phyloP scores from a whole-genome alignment of 1,140 invertebrate genomes.

The Luehdorfia chinensis region DNA sequence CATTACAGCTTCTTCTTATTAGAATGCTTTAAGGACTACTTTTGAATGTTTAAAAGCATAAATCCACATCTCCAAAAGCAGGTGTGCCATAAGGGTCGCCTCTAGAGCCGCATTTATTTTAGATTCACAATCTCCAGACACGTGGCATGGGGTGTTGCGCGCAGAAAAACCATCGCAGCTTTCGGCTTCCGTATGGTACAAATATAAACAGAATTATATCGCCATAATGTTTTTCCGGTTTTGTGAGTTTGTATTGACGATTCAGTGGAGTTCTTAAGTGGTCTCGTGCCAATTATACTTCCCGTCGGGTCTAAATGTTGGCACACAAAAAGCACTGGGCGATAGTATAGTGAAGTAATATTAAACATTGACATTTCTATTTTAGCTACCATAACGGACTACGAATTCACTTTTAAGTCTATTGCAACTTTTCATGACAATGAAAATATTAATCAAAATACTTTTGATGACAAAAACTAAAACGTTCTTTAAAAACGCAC shows the following conservation, averaged over 20 bases:
- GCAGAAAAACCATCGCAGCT: slow-evolving; percentile 69
- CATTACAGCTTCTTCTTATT: slow-evolving; percentile 21
- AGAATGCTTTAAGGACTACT: slow-evolving; percentile 26
- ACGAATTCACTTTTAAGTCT: too few relatives aligned
- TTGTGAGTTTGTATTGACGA: slow-evolving; percentile 50
- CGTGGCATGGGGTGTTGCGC: slow-evolving; percentile 52
- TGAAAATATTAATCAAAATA: too few relatives aligned
- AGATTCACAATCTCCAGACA: slow-evolving; percentile 61
- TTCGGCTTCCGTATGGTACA: slow-evolving; percentile 67
- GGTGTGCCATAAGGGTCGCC: slow-evolving; percentile 62
- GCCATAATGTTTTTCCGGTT: slow-evolving; percentile 72
- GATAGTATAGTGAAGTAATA: slow-evolving; percentile 1
- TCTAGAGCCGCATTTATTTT: slow-evolving; percentile 61
- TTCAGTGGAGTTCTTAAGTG: slow-evolving; percentile 36
- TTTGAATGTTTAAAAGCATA: slow-evolving; percentile 17
- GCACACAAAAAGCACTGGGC: slow-evolving; percentile 10
- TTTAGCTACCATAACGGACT: not conserved
- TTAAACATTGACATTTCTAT: not conserved
- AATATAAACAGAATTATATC: slow-evolving; percentile 70
- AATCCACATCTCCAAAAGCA: slow-evolving; percentile 34
- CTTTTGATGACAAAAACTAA: too few relatives aligned
- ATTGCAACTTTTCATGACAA: too few relatives aligned
- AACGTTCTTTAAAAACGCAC: too few relatives aligned
- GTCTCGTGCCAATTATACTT: slow-evolving; percentile 42
- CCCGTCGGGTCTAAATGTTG: slow-evolving; percentile 12